Evolutionary conservation across 2,113 vertebrate genomes (phyloP).

Genomic region (Zootoca vivipara): DNA sequence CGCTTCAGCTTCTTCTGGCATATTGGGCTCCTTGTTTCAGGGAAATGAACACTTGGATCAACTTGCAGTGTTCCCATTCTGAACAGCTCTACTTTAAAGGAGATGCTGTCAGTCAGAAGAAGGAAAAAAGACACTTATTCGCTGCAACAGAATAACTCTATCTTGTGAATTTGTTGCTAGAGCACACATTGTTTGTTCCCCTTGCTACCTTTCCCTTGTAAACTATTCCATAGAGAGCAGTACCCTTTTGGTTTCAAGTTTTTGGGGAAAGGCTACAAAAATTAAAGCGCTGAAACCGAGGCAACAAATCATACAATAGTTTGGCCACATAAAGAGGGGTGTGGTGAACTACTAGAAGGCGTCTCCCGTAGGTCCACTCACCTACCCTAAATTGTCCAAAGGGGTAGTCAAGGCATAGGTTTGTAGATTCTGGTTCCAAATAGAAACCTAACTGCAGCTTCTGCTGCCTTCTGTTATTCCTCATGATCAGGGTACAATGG

Average conservation of each 20-base stretch:
- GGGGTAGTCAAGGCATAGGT: not conserved
- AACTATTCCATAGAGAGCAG: not conserved
- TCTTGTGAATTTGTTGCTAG: not conserved
- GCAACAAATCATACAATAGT: not conserved
- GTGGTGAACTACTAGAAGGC: not conserved
- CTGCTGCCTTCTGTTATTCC: not conserved
- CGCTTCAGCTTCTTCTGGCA: no score
- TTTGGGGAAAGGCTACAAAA: not conserved
- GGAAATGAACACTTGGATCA: not conserved
- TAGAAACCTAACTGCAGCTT: not conserved
- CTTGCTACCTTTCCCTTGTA: not conserved
- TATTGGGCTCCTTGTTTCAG: not conserved
- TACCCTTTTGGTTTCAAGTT: not conserved
- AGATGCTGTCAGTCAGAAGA: not conserved
- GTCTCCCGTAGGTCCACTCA: not conserved
- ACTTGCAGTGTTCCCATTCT: not conserved
- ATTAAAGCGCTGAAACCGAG: not conserved
- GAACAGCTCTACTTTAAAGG: not conserved
- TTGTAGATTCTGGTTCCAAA: not conserved
- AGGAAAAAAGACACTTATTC: not conserved
- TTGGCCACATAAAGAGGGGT: not conserved
- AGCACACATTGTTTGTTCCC: not conserved
- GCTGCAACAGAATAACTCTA: not conserved
- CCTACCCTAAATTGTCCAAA: not conserved
- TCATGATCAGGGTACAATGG: slow-evolving; percentile 84